These are phyloP conservation scores for Halcyon leucocephala DNA, from an alignment of 2,797 vertebrate genomes.

Conservation along the genomic window DNA sequence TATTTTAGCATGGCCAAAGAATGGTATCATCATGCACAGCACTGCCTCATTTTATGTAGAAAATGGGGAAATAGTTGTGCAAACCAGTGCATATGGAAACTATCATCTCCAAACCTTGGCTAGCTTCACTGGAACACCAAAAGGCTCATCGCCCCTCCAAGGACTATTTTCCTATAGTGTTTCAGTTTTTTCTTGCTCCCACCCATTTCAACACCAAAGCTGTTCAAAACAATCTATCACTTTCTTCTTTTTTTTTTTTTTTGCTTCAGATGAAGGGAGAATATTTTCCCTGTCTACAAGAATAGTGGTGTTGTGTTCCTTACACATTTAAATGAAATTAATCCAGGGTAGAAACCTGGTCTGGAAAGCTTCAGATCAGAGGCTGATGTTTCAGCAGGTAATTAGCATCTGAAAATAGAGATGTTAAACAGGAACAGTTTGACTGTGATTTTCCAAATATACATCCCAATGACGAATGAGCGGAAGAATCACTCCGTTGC, in stretches of 20 bases:
- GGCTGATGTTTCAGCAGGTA: not conserved
- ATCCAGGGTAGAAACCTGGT: not conserved
- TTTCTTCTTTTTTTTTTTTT: not conserved
- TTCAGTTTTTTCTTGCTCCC: constrained; percentile 24
- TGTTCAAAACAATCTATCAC: not conserved
- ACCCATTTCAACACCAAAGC: constrained; percentile 7
- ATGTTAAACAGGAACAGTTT: not conserved
- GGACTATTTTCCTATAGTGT: constrained; percentile 32
- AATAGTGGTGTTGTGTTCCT: not conserved
- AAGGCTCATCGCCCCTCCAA: not conserved
- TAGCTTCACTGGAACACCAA: constrained; percentile 12
- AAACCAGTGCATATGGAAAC: constrained; percentile 44
- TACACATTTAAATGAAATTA: not conserved
- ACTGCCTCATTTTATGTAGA: not conserved
- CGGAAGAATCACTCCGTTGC: not conserved
- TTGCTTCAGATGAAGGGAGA: not conserved
- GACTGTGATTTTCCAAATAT: not conserved
- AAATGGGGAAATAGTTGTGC: not conserved
- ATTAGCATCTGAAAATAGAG: constrained; percentile 3
- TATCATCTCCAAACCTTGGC: constrained; percentile 40
- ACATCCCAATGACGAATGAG: not conserved
- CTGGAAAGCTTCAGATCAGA: constrained; percentile 24
- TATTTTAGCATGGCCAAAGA: not conserved
- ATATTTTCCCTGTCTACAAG: not conserved
- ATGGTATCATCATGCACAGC: not conserved